Evolutionary conservation across 2,797 vertebrate genomes (phyloP), one percentile per base, ranked within the genome.

Genomic region (Momotus momota): DNA sequence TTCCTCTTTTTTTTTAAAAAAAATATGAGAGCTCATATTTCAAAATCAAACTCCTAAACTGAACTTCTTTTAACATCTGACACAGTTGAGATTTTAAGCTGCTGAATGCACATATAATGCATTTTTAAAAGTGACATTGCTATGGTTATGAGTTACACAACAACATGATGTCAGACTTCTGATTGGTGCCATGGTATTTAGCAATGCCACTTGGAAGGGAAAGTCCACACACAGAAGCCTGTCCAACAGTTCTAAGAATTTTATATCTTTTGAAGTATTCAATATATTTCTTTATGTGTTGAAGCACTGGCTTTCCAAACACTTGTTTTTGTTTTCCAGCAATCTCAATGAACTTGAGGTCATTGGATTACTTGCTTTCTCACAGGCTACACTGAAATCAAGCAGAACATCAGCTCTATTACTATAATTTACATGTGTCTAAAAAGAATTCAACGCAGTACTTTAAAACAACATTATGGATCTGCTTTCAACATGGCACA

Each of bases 201-300:
- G 98, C 97, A 98, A 98, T 93, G 95, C 91, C 90, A 80, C 93
- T 98, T 97, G 97, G 97, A 98, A 95, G 96, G 94, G 82, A 92
- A 92, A 87, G 95, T 95, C 96, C 95, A 97, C 90, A 93, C 82
- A 82, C 82, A 95, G 95, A 96, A 97, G 93, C 81, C 89, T 97
- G 96, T 94, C 97, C 97, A 98, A 73, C 86, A 87, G 97, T 97
- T 98, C 97, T 98, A 97, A 97, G 98, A 98, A 98, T 97, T 97
- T 97, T 97, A 91, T 97, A 97, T 96, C 96, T 97, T 97, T 97
- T 95, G 96, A 98, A 97, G 79, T 94, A 94, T 95, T 97, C 92
- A 95, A 86, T 97, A 79, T 96, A 95, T 96, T 97, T 97, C 97
- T 97, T 94, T 97, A 97, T 81, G 69, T 94, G 86, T 94, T 94